Evolutionary conservation across 2,113 vertebrate genomes (phyloP).

Genomic region (Otolemur garnettii): DNA sequence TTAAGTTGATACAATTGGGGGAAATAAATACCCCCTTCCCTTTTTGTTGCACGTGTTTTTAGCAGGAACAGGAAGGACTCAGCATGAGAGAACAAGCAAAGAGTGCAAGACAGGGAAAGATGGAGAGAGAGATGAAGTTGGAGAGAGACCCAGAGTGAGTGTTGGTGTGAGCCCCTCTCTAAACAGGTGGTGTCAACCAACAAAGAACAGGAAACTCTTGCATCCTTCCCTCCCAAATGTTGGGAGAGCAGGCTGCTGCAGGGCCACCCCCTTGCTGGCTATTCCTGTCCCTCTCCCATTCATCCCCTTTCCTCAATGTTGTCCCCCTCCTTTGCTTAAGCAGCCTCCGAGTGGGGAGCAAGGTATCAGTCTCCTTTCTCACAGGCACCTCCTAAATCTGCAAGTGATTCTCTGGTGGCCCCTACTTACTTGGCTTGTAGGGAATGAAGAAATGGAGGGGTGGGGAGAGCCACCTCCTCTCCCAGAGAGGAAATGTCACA

Average conservation of each 20-base stretch:
- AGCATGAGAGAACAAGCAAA: not conserved
- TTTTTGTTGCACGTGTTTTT: constrained; percentile 76
- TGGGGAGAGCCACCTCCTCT: not conserved
- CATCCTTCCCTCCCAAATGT: not conserved
- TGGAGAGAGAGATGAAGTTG: not conserved
- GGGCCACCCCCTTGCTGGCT: not conserved
- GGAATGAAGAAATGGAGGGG: no score
- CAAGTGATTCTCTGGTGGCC: not conserved
- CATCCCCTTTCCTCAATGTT: not conserved
- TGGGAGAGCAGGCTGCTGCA: not conserved
- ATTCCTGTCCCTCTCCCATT: not conserved
- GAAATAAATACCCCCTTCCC: constrained; percentile 76
- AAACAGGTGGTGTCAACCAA: constrained; percentile 74
- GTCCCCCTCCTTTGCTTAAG: not conserved
- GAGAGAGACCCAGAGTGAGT: not conserved
- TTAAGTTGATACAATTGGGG: constrained; percentile 77
- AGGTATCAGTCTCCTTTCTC: not conserved
- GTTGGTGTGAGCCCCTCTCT: constrained; percentile 26
- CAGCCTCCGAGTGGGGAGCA: not conserved
- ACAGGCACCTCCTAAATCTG: not conserved
- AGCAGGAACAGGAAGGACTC: constrained; percentile 59
- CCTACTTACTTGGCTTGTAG: not conserved
- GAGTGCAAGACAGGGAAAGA: not conserved
- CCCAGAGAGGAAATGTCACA: not conserved
- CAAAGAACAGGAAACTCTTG: constrained; percentile 34